Evolutionary conservation across 2,113 vertebrate species (phyloP).

Genomic region (Raphicerus campestris): DNA sequence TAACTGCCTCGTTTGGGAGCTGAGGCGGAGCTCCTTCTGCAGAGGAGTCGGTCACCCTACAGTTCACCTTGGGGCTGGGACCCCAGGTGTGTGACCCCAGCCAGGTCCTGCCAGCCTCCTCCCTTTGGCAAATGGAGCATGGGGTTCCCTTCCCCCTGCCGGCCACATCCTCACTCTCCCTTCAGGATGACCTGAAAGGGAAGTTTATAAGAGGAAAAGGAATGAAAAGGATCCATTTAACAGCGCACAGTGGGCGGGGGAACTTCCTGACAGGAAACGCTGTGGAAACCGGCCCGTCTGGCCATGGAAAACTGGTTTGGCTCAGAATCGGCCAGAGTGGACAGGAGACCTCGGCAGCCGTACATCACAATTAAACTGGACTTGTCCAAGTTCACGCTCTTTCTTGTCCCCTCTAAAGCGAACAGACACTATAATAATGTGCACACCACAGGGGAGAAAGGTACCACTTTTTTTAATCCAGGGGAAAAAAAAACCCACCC

Average conservation of each 20-base stretch:
- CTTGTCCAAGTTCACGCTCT: constrained; percentile 29
- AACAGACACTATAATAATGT: constrained; percentile 64
- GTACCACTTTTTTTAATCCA: constrained; percentile 28
- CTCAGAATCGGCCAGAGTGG: constrained; percentile 70
- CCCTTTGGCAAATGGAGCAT: neutral
- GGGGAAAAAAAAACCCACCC: neutral
- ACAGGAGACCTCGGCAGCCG: constrained; percentile 56
- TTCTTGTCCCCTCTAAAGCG: constrained; percentile 11
- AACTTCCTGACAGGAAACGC: constrained; percentile 78
- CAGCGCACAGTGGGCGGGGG: constrained; percentile 76
- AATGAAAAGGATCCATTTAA: constrained; percentile 72
- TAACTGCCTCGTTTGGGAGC: no score
- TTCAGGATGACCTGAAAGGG: constrained; percentile 63
- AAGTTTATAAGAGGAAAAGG: constrained; percentile 77
- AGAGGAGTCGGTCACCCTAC: neutral
- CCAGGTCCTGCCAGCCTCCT: neutral
- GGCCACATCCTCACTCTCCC: constrained; percentile 41
- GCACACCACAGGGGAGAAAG: neutral
- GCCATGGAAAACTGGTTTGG: constrained; percentile 84
- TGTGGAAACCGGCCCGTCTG: constrained; percentile 74
- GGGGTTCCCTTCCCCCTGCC: neutral
- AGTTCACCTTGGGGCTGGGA: neutral
- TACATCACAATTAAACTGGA: constrained; percentile 49
- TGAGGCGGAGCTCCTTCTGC: neutral
- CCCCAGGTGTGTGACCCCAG: neutral